Percentiles rank a stretch among this genome's conserved stretches.
These are phyloP conservation scores for Agrypnia vestita DNA, from an alignment of 1,140 invertebrate genomes.

Conservation along the genomic window DNA sequence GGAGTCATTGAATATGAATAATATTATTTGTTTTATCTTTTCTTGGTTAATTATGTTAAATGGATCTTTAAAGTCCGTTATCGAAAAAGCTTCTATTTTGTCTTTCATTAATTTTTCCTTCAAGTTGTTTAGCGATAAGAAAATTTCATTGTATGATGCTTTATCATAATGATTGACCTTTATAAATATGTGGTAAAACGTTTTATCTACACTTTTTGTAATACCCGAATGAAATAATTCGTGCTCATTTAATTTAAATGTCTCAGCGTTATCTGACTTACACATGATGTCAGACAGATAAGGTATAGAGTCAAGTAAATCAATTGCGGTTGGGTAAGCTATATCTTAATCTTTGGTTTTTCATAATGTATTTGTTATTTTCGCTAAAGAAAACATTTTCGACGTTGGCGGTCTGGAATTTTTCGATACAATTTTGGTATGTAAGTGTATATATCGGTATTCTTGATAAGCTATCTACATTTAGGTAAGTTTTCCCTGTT, in stretches of 20 bases:
- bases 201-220: too few relatives aligned
- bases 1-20: too few relatives aligned
- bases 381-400: constrained; percentile 30
- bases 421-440: constrained; percentile 20
- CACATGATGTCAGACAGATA: constrained; percentile 17
- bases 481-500: constrained; percentile 63
- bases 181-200: too few relatives aligned
- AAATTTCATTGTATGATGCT: too few relatives aligned
- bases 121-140: too few relatives aligned
- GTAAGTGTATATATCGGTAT: not conserved
- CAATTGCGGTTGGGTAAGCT: too few relatives aligned
- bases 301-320: constrained; percentile 24
- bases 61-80: constrained; percentile 35
- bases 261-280: constrained; percentile 13
- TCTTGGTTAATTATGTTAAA: constrained; percentile 52
- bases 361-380: constrained; percentile 30
- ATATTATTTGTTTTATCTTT: too few relatives aligned
- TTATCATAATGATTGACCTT: too few relatives aligned
- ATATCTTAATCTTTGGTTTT: constrained; percentile 36
- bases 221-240: too few relatives aligned
- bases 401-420: not conserved
- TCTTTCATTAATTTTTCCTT: constrained; percentile 43
- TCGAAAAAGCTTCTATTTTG: constrained; percentile 46
- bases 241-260: too few relatives aligned
- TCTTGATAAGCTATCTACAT: constrained; percentile 21